Percentiles rank a stretch among this genome's conserved stretches.
Evolutionary conservation across 2,797 vertebrate genomes (phyloP).

Genomic region (Cyprinella venusta): DNA sequence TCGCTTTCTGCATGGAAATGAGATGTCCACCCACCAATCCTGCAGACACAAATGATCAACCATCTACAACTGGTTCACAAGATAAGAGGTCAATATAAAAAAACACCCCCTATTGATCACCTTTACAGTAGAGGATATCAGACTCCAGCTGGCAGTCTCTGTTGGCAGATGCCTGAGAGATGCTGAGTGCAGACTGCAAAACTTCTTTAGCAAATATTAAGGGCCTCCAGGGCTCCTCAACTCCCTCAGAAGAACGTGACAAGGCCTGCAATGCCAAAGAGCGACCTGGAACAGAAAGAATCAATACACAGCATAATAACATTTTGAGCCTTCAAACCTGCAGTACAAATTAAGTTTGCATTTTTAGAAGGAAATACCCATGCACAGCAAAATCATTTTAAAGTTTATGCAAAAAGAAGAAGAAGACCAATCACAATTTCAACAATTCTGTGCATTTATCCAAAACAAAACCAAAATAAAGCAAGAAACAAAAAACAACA

Average conservation of each 20-base stretch:
- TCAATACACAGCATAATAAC: neutral
- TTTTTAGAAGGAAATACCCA: neutral
- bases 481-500: neutral
- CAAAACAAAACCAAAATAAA: neutral
- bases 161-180: constrained; percentile 70
- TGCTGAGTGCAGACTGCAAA: constrained; percentile 73
- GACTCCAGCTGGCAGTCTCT: constrained; percentile 77
- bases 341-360: neutral
- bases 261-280: constrained; percentile 68
- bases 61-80: neutral
- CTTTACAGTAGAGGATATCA: constrained; percentile 82
- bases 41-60: constrained; percentile 55
- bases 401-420: neutral
- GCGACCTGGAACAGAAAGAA: constrained; percentile 69
- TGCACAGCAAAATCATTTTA: neutral
- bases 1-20: constrained; percentile 62
- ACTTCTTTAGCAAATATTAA: constrained; percentile 71
- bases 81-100: neutral
- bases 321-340: neutral
- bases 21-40: constrained; percentile 78
- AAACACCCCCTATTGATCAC: constrained; percentile 58
- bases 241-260: constrained; percentile 27
- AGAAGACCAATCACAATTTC: neutral
- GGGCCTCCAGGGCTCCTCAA: constrained; percentile 7
- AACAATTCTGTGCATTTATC: neutral